Conservation (phyloP, 2,797 vertebrate genomes). For the Orientallactaga sibirica region DNA sequence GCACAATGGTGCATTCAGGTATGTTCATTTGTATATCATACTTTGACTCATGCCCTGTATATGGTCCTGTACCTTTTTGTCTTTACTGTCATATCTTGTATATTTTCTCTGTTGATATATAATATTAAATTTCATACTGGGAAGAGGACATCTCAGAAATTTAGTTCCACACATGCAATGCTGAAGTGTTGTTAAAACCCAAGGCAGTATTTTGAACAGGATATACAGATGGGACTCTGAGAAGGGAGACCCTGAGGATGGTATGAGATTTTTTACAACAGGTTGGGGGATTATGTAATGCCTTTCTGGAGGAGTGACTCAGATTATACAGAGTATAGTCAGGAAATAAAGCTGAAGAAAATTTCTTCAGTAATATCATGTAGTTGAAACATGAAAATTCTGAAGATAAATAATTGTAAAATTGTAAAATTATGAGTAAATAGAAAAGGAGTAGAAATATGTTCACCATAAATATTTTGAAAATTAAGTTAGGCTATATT, state of each 20-base stretch:
- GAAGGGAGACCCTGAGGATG: neutral
- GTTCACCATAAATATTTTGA: slow-evolving; percentile 12
- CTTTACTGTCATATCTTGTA: neutral
- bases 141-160: neutral
- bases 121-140: neutral
- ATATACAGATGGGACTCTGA: neutral
- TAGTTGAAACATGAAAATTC: neutral
- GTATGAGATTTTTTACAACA: neutral
- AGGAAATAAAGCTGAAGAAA: neutral
- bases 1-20: neutral
- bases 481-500: slow-evolving; percentile 26
- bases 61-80: neutral
- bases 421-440: neutral
- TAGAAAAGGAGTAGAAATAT: neutral
- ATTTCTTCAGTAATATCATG: neutral
- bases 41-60: neutral
- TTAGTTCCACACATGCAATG: neutral
- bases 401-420: slow-evolving; percentile 6
- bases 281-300: neutral
- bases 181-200: neutral
- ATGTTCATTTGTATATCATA: neutral
- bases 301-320: neutral
- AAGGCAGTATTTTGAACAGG: neutral
- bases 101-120: neutral
- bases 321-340: neutral